Evolutionary conservation across 2,888 invertebrate genomes (phyloP).

Genomic region (Operophtera brumata): DNA sequence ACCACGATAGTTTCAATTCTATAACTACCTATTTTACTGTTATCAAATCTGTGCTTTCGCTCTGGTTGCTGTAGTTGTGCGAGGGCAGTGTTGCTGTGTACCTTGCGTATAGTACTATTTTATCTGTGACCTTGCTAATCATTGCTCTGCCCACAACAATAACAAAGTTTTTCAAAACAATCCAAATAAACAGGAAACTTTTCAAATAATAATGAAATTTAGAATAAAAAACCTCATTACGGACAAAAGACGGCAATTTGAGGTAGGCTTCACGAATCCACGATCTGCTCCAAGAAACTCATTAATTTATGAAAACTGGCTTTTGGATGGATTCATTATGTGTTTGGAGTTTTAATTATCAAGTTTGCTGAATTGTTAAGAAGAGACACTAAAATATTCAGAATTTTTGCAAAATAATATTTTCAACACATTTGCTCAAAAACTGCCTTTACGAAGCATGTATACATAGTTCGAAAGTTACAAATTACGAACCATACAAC

Average conservation of each 20-base stretch:
- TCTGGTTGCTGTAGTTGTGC: too few relatives aligned
- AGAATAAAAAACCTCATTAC: constrained; percentile 11
- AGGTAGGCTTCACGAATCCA: not conserved
- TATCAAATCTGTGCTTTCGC: too few relatives aligned
- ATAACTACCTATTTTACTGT: too few relatives aligned
- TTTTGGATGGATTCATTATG: not conserved
- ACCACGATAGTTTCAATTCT: too few relatives aligned
- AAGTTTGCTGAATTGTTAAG: not conserved
- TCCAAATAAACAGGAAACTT: constrained; percentile 2
- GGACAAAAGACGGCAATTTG: not conserved
- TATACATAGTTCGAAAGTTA: too few relatives aligned
- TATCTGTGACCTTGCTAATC: too few relatives aligned
- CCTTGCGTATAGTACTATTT: too few relatives aligned
- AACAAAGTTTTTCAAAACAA: constrained; percentile 6
- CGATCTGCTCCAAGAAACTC: not conserved
- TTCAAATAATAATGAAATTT: constrained; percentile 9
- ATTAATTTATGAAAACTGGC: not conserved
- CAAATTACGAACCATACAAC: too few relatives aligned
- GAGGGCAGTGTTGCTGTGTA: not conserved
- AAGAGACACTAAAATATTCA: too few relatives aligned
- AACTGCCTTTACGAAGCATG: too few relatives aligned
- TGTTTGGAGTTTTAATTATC: not conserved
- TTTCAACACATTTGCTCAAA: too few relatives aligned
- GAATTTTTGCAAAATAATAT: too few relatives aligned
- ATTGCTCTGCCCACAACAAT: constrained; percentile 1